phyloP scores from a whole-genome alignment of 1,140 invertebrate species.

The Leptinotarsa defecta region DNA sequence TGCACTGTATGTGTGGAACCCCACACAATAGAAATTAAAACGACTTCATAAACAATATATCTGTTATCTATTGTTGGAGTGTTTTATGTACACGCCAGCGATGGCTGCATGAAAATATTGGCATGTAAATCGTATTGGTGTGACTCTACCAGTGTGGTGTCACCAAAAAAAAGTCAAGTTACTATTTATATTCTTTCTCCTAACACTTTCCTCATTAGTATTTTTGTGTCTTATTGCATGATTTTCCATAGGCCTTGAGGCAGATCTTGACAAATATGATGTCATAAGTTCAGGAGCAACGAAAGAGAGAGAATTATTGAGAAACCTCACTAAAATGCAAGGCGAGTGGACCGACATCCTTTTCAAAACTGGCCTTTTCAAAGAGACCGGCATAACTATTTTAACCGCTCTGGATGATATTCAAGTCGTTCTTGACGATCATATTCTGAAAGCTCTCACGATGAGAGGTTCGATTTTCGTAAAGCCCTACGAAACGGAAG shows the following conservation, averaged over 20 bases:
- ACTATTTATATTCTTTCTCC: too few species aligned
- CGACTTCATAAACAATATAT: too few species aligned
- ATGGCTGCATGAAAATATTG: too few species aligned
- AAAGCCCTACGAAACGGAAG: conserved; percentile 83
- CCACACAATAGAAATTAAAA: too few species aligned
- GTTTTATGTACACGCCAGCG: too few species aligned
- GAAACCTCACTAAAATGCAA: conserved; percentile 81
- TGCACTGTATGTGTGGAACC: too few species aligned
- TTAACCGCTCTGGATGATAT: conserved; percentile 83
- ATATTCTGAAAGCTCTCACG: conserved; percentile 84
- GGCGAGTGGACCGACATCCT: conserved; percentile 80
- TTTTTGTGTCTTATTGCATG: too few species aligned
- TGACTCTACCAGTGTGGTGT: too few species aligned
- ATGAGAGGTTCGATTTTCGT: conserved; percentile 92
- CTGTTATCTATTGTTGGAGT: too few species aligned
- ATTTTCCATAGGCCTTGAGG: conserved; percentile 62
- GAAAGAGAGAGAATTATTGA: conserved; percentile 82
- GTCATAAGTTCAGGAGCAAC: conserved; percentile 87
- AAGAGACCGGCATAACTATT: conserved; percentile 80
- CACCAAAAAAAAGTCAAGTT: too few species aligned
- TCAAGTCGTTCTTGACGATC: conserved; percentile 81
- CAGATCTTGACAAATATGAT: conserved; percentile 79
- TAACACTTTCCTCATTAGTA: too few species aligned
- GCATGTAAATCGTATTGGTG: too few species aligned
- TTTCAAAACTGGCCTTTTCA: conserved; percentile 74